Evolutionary conservation across 2,113 vertebrate species (phyloP).

Genomic region (Carollia perspicillata): DNA sequence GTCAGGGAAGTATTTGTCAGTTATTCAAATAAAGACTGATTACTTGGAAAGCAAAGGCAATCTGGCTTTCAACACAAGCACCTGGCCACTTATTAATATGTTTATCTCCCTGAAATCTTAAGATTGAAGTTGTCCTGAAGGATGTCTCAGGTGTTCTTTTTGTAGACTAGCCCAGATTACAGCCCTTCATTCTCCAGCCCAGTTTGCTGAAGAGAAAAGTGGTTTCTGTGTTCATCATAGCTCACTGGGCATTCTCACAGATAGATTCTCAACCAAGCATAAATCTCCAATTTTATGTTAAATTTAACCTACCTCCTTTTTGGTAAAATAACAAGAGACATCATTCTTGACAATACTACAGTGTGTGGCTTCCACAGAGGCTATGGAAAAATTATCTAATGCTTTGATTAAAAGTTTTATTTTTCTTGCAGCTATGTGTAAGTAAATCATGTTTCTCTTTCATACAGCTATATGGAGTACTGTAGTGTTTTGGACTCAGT

Average conservation of each 20-base stretch:
- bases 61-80: conserved; percentile 51
- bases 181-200: neutral
- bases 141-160: neutral
- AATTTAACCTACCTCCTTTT: conserved; percentile 72
- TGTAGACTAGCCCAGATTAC: neutral
- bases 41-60: conserved; percentile 45
- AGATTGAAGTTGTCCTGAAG: conserved; percentile 1
- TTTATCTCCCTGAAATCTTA: conserved; percentile 43
- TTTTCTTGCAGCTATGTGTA: conserved; percentile 62
- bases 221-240: conserved; percentile 58
- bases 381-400: conserved; percentile 65
- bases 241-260: conserved; percentile 68
- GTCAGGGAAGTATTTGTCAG: conserved; percentile 19
- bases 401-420: conserved; percentile 69
- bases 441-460: conserved; percentile 59
- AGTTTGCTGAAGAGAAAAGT: conserved; percentile 47
- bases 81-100: conserved; percentile 50
- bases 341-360: conserved; percentile 55
- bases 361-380: neutral
- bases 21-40: conserved; percentile 54
- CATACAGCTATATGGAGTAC: neutral
- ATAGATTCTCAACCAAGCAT: conserved; percentile 19
- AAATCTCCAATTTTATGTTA: conserved; percentile 74
- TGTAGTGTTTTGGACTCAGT: neutral
- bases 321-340: conserved; percentile 71